Evolutionary conservation across 1,140 invertebrate species (phyloP).

Genomic region (Achroia grisella): DNA sequence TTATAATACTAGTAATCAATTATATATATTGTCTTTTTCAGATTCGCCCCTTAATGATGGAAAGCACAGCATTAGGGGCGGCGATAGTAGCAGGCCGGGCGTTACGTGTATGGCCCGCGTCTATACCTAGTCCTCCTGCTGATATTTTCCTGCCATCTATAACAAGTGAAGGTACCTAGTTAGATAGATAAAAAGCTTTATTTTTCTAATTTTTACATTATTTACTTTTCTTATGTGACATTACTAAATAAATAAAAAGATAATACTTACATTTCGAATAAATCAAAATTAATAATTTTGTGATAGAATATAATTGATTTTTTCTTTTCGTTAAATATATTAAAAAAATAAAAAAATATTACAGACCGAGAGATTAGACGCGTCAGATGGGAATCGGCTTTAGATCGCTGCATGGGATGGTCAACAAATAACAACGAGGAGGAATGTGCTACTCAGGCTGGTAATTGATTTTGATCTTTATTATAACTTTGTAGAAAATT

Average conservation of each 20-base stretch:
- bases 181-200: too few relatives aligned
- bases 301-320: too few relatives aligned
- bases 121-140: slow-evolving; percentile 78
- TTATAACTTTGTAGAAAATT: background rate
- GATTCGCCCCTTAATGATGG: slow-evolving; percentile 90
- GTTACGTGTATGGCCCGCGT: slow-evolving; percentile 84
- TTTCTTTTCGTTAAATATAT: too few relatives aligned
- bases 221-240: too few relatives aligned
- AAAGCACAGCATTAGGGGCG: slow-evolving; percentile 93
- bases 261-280: too few relatives aligned
- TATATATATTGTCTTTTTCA: too few relatives aligned
- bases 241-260: too few relatives aligned
- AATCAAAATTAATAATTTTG: too few relatives aligned
- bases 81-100: slow-evolving; percentile 93
- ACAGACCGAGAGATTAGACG: slow-evolving; percentile 88
- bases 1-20: too few relatives aligned
- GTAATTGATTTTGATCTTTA: slow-evolving; percentile 11
- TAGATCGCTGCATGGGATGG: slow-evolving; percentile 89
- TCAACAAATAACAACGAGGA: slow-evolving; percentile 36
- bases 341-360: slow-evolving; percentile 27
- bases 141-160: slow-evolving; percentile 88
- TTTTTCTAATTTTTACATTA: too few relatives aligned
- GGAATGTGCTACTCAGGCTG: slow-evolving; percentile 16
- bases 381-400: slow-evolving; percentile 88
- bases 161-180: slow-evolving; percentile 78